Evolutionary conservation across 2,113 vertebrate species (phyloP), one percentile per base, ranked within the genome.

Genomic region (Tachycineta bicolor): DNA sequence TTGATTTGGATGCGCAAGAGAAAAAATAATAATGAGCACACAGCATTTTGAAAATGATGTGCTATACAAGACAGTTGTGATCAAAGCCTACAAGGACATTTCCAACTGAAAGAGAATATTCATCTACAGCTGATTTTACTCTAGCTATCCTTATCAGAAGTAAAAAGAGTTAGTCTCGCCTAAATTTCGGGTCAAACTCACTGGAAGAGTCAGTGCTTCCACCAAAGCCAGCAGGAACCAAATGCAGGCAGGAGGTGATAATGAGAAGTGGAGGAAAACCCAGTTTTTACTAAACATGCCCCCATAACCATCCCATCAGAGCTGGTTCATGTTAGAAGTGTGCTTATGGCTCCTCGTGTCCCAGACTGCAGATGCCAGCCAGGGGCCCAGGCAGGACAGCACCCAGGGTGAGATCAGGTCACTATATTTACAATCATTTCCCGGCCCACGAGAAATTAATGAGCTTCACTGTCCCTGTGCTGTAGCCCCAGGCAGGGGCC

Each of bases 11-110:
- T 18, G 29, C 28, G 39, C 14, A 82, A 81, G 10, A 74, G 13
- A 34, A 74, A 76, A 75, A 89, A 33, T 14, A 31, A 49, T 12
- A 58, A 85, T 0, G 13, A 63, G 17, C 8, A 55, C 0, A 0
- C 7, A 50, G 9, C 12, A 18, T 69, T 77, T 62, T 73, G 34
- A 34, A 77, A 67, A 39, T 9, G 5, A 59, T 14, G 12, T 39
- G 12, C 18, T 53, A 8, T 29, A 43, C 6, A 47, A 59, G 20
- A 39, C 4, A 26, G 12, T 21, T 2, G 0, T 5, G 1, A 49
- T 46, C 22, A 87, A 63, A 93, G 14, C 44, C 43, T 39, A 34
- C 9, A 47, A 62, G 18, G 10, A 26, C 5, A 21, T 81, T 87
- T 73, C 25, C 46, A 74, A 4, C 3, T 14, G 26, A 62, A 85